Evolutionary conservation across 2,113 vertebrate genomes (phyloP).

Genomic region (Dryoscopus gambensis): DNA sequence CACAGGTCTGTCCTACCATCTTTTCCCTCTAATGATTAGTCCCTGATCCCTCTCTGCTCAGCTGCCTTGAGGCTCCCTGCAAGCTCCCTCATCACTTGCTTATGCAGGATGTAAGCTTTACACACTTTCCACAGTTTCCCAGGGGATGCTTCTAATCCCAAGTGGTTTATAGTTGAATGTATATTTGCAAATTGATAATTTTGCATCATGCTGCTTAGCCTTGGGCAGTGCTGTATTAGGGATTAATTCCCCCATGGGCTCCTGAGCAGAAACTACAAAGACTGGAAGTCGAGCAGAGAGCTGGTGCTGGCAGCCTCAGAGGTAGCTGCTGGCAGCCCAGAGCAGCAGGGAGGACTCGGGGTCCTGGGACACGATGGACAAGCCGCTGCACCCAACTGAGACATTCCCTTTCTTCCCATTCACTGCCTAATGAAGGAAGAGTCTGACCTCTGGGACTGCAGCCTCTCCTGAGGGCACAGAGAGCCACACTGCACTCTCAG

Average conservation of each 20-base stretch:
- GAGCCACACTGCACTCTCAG: not conserved
- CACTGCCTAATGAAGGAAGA: not conserved
- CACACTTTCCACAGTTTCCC: not conserved
- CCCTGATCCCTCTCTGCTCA: not conserved
- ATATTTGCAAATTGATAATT: slow-evolving; percentile 50
- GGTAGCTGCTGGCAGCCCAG: not conserved
- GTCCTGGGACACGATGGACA: fast-evolving
- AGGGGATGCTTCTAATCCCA: not conserved
- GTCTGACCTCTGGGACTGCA: not conserved
- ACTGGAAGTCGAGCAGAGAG: not conserved
- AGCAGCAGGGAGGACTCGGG: not conserved
- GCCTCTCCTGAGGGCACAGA: not conserved
- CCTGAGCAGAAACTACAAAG: not conserved
- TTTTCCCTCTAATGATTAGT: not conserved
- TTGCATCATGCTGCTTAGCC: slow-evolving; percentile 17
- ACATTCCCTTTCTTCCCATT: not conserved
- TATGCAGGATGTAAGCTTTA: not conserved
- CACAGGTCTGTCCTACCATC: not conserved
- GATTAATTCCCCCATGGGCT: not conserved
- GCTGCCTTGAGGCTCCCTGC: not conserved
- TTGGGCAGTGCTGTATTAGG: slow-evolving; percentile 7
- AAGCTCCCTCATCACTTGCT: not conserved
- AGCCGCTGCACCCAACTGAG: not conserved
- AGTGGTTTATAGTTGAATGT: not conserved
- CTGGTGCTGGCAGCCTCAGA: not conserved